Percentiles rank a stretch among this genome's conserved stretches.
Evolutionary conservation across 2,888 invertebrate genomes (phyloP).

Genomic region (Drosophila aldrichi): DNA sequence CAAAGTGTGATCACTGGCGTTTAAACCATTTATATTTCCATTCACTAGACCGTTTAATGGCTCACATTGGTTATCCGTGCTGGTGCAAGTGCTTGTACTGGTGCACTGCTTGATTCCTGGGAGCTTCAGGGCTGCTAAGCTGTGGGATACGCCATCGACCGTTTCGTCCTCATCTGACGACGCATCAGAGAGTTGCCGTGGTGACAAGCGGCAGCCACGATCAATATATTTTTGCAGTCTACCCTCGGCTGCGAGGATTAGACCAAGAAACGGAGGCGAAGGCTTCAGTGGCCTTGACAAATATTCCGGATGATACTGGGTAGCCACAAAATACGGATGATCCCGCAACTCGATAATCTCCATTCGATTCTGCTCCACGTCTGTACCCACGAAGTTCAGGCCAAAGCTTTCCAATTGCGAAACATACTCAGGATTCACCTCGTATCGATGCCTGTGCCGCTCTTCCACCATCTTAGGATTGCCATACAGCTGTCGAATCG

Average conservation of each 20-base stretch:
- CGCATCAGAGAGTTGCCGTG: constrained; percentile 90
- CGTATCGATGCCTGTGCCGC: constrained; percentile 98
- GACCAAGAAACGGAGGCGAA: constrained; percentile 97
- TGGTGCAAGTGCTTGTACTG: constrained; percentile 4
- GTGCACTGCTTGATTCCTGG: not conserved
- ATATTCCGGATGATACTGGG: constrained; percentile 99
- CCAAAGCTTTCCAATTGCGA: constrained; percentile 92
- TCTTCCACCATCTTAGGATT: constrained; percentile 93
- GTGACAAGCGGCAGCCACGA: constrained; percentile 91
- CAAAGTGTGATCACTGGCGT: not conserved
- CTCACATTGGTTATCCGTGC: not conserved
- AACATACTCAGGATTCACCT: constrained; percentile 97
- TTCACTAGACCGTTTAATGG: not conserved
- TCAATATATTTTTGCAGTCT: constrained; percentile 91
- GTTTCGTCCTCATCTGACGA: constrained; percentile 87
- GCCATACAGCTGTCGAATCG: constrained; percentile 91
- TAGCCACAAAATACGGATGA: constrained; percentile 97
- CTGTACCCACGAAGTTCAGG: constrained; percentile 94
- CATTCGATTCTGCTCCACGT: constrained; percentile 94
- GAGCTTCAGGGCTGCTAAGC: constrained; percentile 25
- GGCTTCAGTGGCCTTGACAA: constrained; percentile 95
- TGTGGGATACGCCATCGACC: constrained; percentile 28
- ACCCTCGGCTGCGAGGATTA: constrained; percentile 95
- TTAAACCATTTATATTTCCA: constrained; percentile 5
- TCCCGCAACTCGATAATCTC: constrained; percentile 94